Percentiles rank a stretch among this genome's conserved stretches.
phyloP scores from a whole-genome alignment of 92 coral and sea anemone genomes.

The Porites rus region DNA sequence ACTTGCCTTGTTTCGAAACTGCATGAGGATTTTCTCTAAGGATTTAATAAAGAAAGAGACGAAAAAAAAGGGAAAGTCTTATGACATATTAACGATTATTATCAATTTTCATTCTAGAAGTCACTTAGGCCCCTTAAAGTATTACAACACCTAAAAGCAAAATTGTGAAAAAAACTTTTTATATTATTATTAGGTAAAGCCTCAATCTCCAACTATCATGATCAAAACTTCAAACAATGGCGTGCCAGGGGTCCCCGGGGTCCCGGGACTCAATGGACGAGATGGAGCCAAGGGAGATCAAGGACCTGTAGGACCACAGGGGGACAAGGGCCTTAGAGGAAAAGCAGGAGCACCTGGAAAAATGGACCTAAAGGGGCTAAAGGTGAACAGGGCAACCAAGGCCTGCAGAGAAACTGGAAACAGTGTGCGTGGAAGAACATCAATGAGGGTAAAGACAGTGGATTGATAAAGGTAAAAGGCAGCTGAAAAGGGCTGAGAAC shows the following conservation, averaged over 20 bases:
- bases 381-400: background rate
- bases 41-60: too few relatives aligned
- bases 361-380: background rate
- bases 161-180: too few relatives aligned
- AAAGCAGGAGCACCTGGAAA: too few relatives aligned
- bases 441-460: conserved; percentile 18
- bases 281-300: background rate
- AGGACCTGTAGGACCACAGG: background rate
- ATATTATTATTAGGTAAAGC: background rate
- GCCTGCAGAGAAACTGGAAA: conserved; percentile 22
- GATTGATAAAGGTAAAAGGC: background rate
- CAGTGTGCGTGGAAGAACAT: conserved; percentile 13
- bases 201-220: background rate
- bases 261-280: conserved; percentile 21
- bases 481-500: background rate
- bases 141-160: too few relatives aligned
- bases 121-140: too few relatives aligned
- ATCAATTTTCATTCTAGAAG: too few relatives aligned
- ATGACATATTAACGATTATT: too few relatives aligned
- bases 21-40: too few relatives aligned
- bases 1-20: too few relatives aligned
- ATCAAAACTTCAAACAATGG: background rate
- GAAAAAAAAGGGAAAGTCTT: too few relatives aligned
- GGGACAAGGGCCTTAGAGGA: background rate
- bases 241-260: conserved; percentile 20